These are phyloP conservation scores for Platyrinchus mystaceus DNA, from an alignment of 2,797 vertebrate species.

Conservation along the genomic window DNA sequence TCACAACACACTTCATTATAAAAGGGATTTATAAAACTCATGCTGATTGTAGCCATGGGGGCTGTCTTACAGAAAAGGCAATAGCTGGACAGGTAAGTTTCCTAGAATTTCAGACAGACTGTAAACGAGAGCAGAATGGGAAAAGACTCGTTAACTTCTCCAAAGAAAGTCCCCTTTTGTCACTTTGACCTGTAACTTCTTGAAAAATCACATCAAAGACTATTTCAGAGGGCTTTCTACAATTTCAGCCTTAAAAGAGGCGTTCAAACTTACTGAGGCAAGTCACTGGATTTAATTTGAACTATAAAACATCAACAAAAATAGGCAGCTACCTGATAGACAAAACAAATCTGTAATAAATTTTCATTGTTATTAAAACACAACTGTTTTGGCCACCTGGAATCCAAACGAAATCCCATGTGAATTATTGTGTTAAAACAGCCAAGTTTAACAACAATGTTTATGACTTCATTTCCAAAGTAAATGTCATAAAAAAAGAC, in stretches of 20 bases:
- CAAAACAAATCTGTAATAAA: slow-evolving; percentile 3
- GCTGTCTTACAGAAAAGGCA: slow-evolving; percentile 4
- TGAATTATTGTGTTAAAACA: background rate
- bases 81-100: slow-evolving; percentile 21
- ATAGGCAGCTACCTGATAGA: background rate
- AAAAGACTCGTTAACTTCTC: background rate
- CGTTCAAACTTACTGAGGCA: background rate
- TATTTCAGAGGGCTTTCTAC: background rate
- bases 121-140: slow-evolving; percentile 20
- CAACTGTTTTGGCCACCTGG: background rate
- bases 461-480: background rate
- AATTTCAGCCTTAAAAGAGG: background rate
- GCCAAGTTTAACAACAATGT: background rate
- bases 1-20: slow-evolving; percentile 41
- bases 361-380: background rate
- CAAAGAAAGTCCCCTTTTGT: background rate
- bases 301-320: background rate
- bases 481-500: background rate
- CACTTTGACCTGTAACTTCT: background rate
- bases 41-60: slow-evolving; percentile 39
- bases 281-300: background rate
- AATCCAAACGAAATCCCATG: background rate
- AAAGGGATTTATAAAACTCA: slow-evolving; percentile 55
- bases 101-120: slow-evolving; percentile 27
- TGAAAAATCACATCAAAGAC: slow-evolving; percentile 12